Conservation (phyloP, 2,888 invertebrate species). For the Diarsia mendica region DNA sequence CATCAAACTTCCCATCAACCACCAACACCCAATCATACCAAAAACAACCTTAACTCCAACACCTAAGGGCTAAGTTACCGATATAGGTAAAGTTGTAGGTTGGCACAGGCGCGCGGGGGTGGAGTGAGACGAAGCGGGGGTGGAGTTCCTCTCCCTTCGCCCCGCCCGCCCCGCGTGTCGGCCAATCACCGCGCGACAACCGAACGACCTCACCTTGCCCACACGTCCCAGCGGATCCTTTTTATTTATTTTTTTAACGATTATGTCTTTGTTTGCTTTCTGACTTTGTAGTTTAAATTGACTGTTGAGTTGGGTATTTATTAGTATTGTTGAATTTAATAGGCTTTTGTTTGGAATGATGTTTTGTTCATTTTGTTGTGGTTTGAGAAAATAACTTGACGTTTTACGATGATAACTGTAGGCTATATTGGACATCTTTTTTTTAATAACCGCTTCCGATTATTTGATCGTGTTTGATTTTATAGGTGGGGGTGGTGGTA, state of each 20-base stretch:
- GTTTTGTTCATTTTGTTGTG: conserved; percentile 28
- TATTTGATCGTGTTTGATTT: neutral
- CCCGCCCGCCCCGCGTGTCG: conserved; percentile 82
- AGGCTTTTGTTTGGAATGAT: conserved; percentile 54
- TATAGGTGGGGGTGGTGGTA: neutral
- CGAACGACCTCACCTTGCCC: conserved; percentile 87
- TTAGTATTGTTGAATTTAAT: conserved; percentile 56
- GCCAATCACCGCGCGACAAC: conserved; percentile 83
- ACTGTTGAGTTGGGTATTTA: conserved; percentile 59
- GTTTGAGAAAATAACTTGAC: conserved; percentile 8
- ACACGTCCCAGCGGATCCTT: conserved; percentile 86
- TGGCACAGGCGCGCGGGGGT: conserved; percentile 80
- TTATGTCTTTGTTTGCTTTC: conserved; percentile 75
- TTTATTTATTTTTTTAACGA: conserved; percentile 75
- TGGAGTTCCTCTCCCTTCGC: conserved; percentile 82
- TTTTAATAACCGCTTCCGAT: neutral
- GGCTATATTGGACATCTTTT: neutral
- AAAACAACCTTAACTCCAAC: conserved; percentile 70
- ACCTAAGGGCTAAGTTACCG: conserved; percentile 74
- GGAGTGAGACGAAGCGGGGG: conserved; percentile 83
- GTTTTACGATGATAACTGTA: conserved; percentile 11
- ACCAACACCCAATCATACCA: conserved; percentile 68
- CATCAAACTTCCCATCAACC: conserved; percentile 80
- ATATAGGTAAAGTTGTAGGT: conserved; percentile 81
- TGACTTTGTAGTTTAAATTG: conserved; percentile 63